Evolutionary conservation across 2,113 vertebrate genomes (phyloP).

Genomic region (Cebidichthys violaceus): DNA sequence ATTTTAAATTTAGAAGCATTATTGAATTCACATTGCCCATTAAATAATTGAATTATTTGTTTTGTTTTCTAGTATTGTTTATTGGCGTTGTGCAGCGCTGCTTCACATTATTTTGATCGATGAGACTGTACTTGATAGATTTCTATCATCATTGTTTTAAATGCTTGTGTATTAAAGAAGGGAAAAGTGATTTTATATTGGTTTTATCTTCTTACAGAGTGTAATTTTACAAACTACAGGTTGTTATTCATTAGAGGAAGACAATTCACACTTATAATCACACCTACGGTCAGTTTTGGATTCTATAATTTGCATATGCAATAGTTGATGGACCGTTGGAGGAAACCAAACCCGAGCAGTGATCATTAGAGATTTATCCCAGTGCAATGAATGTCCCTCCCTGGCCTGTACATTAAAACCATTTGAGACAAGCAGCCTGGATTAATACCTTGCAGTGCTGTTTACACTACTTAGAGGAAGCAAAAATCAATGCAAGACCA

Average conservation of each 20-base stretch:
- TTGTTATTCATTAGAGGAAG: not conserved
- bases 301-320: not conserved
- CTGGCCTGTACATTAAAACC: constrained; percentile 35
- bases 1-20: constrained; percentile 47
- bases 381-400: constrained; percentile 23
- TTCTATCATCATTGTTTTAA: not conserved
- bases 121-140: constrained; percentile 19
- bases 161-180: not conserved
- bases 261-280: not conserved
- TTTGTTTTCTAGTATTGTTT: constrained; percentile 20
- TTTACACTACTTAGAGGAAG: not conserved
- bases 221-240: not conserved
- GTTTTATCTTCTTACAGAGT: not conserved
- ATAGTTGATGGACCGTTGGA: not conserved
- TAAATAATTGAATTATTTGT: constrained; percentile 57
- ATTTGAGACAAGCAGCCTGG: constrained; percentile 16
- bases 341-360: constrained; percentile 49
- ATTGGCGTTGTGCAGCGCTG: not conserved
- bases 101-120: constrained; percentile 41
- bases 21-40: constrained; percentile 30
- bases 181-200: not conserved
- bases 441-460: constrained; percentile 2
- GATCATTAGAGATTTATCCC: constrained; percentile 25
- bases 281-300: not conserved
- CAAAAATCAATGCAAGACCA: constrained; percentile 14